Evolutionary conservation across 2,797 vertebrate genomes (phyloP).

Genomic region (Cyclopterus lumpus): DNA sequence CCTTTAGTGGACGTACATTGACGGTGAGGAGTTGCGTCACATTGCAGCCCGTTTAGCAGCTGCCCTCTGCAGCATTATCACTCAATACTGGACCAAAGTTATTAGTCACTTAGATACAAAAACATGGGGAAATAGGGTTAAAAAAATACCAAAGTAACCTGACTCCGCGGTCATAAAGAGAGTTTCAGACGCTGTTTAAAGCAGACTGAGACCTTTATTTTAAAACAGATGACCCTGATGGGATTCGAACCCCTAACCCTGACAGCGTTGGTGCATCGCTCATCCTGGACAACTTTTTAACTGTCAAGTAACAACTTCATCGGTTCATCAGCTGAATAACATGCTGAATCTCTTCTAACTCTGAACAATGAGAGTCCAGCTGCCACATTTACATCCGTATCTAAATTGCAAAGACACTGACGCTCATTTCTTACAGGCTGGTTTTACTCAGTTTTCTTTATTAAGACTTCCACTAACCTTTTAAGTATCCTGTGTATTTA

Average conservation of each 20-base stretch:
- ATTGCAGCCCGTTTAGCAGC: no score
- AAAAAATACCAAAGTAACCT: neutral
- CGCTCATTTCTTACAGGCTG: conserved; percentile 11
- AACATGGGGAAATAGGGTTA: no score
- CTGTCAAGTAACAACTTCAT: conserved; percentile 9
- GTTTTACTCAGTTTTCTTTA: neutral
- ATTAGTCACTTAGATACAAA: no score
- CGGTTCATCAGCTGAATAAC: conserved; percentile 5
- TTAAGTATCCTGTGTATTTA: neutral
- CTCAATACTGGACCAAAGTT: no score
- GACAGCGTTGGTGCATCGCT: neutral
- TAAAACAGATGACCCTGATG: neutral
- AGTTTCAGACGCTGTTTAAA: neutral
- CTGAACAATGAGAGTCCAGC: neutral
- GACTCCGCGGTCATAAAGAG: neutral
- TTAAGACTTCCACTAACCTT: conserved; percentile 2
- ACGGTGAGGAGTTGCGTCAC: no score
- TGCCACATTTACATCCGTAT: neutral
- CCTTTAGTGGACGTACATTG: no score
- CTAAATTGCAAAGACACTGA: neutral
- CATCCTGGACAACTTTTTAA: conserved; percentile 4
- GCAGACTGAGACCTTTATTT: conserved; percentile 22
- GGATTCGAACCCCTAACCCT: conserved; percentile 4
- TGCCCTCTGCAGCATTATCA: no score
- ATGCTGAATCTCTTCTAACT: conserved; percentile 16